These are phyloP conservation scores for Macrostomum cliftonense DNA, from an alignment of 2,888 invertebrate genomes.

Conservation along the genomic window DNA sequence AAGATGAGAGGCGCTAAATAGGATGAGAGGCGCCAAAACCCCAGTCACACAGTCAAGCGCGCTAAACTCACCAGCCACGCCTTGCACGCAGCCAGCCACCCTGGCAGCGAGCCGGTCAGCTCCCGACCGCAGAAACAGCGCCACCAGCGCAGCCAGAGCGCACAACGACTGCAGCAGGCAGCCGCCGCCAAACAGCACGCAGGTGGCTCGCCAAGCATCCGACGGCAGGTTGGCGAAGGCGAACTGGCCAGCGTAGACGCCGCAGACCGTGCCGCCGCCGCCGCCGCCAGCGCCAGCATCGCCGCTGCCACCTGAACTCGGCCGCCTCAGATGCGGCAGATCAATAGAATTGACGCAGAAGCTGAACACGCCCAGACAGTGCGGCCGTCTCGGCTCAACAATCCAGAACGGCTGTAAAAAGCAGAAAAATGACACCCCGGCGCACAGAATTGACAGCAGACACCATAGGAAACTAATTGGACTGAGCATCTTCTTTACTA, in stretches of 20 bases:
- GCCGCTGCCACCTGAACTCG: neutral
- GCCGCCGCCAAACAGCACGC: constrained; percentile 28
- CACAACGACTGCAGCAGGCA: constrained; percentile 26
- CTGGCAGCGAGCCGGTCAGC: constrained; percentile 20
- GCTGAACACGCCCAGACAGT: constrained; percentile 11
- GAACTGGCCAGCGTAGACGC: constrained; percentile 23
- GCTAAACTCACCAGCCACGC: constrained; percentile 23
- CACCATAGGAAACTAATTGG: constrained; percentile 18
- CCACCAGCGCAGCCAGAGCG: constrained; percentile 22
- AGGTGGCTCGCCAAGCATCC: constrained; percentile 28
- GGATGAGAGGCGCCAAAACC: no score
- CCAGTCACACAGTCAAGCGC: no score
- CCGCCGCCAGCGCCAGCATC: constrained; percentile 17
- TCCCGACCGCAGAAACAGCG: constrained; percentile 19
- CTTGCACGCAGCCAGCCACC: constrained; percentile 24
- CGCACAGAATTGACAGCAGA: constrained; percentile 18
- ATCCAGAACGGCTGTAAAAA: constrained; percentile 24
- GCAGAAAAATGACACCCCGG: constrained; percentile 18
- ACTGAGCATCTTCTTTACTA: neutral
- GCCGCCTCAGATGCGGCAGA: no score
- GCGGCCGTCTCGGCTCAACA: constrained; percentile 3
- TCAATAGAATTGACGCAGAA: constrained; percentile 5
- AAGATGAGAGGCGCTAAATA: no score
- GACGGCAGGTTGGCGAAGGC: constrained; percentile 22
- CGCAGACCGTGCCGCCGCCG: constrained; percentile 16